phyloP scores from a whole-genome alignment of 2,888 invertebrate genomes.

The Noctua janthina region DNA sequence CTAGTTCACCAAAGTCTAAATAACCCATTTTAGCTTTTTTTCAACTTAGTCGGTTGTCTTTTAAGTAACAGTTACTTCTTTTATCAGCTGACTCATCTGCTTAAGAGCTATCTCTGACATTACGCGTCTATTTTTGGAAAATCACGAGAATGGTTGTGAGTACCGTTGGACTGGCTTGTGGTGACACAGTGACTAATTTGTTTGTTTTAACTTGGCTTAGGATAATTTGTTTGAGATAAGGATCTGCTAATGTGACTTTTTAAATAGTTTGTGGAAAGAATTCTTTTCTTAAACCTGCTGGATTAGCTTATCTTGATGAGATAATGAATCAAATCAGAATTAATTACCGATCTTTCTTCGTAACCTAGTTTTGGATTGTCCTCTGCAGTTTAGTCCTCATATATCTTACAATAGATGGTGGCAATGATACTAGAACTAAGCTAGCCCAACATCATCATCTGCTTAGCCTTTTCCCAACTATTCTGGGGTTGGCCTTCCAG shows the following conservation, averaged over 20 bases:
- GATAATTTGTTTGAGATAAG: conserved; percentile 44
- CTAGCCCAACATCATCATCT: neutral
- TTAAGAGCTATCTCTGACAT: conserved; percentile 41
- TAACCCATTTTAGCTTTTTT: neutral
- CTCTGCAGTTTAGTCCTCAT: no score
- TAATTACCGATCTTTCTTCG: neutral
- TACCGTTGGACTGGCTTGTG: conserved; percentile 64
- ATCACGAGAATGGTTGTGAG: conserved; percentile 40
- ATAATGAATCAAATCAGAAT: neutral
- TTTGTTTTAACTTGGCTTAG: conserved; percentile 65
- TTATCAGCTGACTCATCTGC: conserved; percentile 45
- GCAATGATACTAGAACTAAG: neutral
- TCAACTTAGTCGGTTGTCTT: conserved; percentile 13
- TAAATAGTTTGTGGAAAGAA: conserved; percentile 13
- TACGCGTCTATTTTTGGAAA: conserved; percentile 37
- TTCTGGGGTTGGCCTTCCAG: neutral
- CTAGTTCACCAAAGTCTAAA: conserved; percentile 12
- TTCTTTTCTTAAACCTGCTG: neutral
- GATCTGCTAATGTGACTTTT: conserved; percentile 35
- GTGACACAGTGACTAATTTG: conserved; percentile 52
- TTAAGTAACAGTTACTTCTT: conserved; percentile 33
- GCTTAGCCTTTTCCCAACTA: neutral
- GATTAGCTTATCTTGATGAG: conserved; percentile 10
- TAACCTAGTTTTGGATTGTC: neutral
- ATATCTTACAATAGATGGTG: neutral